Percentiles rank a stretch among this genome's conserved stretches.
These are phyloP conservation scores for Leucoraja ocellata DNA, from an alignment of 2,797 vertebrate species.

Conservation along the genomic window DNA sequence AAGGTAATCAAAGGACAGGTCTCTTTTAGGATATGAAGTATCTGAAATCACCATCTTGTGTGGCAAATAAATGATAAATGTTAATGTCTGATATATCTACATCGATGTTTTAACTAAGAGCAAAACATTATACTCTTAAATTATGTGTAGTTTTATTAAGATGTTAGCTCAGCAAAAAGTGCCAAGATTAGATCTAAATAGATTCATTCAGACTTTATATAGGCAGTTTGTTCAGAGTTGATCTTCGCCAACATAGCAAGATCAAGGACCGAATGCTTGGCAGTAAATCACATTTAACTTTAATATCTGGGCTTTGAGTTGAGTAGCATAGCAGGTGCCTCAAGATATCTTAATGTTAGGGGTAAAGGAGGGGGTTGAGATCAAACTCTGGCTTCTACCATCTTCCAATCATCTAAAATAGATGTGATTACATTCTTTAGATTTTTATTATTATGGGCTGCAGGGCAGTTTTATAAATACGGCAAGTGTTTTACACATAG, in stretches of 20 bases:
- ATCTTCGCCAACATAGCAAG: neutral
- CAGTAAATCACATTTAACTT: neutral
- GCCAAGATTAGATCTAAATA: neutral
- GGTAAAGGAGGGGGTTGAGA: neutral
- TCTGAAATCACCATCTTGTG: neutral
- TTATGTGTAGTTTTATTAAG: neutral
- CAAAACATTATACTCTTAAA: neutral
- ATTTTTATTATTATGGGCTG: neutral
- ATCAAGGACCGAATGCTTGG: neutral
- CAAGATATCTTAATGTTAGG: neutral
- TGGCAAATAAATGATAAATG: neutral
- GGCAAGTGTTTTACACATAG: neutral
- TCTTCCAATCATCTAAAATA: neutral
- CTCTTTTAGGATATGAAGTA: neutral
- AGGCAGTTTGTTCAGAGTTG: neutral
- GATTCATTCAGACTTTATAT: neutral
- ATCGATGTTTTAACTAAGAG: neutral
- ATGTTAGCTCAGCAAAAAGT: neutral
- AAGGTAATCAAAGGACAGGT: neutral
- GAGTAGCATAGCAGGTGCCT: no score
- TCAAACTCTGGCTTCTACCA: neutral
- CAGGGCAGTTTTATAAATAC: neutral
- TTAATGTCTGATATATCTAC: neutral
- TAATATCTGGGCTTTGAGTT: no score
- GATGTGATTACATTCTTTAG: neutral